Evolutionary conservation across 2,888 invertebrate species (phyloP), one percentile per base, ranked within the genome.

Genomic region (Ptilodon capucinus): DNA sequence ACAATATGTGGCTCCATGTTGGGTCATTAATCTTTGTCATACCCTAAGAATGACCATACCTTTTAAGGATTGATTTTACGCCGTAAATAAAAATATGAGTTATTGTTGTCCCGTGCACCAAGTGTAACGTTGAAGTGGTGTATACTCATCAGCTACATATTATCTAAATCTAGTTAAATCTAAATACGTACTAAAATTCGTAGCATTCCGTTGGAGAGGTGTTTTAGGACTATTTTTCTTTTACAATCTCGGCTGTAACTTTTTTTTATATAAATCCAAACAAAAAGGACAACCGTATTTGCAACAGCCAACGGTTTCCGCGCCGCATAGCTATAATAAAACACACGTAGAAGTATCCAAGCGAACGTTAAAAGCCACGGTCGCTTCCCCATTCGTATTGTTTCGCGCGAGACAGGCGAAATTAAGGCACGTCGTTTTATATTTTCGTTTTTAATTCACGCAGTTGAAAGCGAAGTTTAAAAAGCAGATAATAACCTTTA

Each of bases 401-500:
- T 87, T 81, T 75, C 68, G 60, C 64, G 62, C 65, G 77, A 79
- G 79, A 78, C 81, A 78, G 76, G 74, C 74, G 74, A 79, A 84
- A 86, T 84, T 81, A 81, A 83, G 74, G 76, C 77, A 65, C 72
- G 73, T 68, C 74, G 79, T 78, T 84, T 83, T 79, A 79, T 84
- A 76, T 83, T 84, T 82, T 82, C 72, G 74, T 82, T 84, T 86
- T 85, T 82, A 86, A 84, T 81, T 81, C 76, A 71, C 76, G 66
- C 76, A 76, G 77, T 75, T 76, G 76, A 81, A 79, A 79, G 79
- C 74, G 70, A 79, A 81, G 81, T 85, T 81, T 81, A 83, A 86
- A 86, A 84, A 81, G 78, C 83, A 84, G 80, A 85, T 82, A 84
- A 85, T 85, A 84, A 81, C 84, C 79, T 77, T 81, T 75, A 76